Evolutionary conservation across 2,888 invertebrate species (phyloP), one percentile per base, ranked within the genome.

Genomic region (Clostera curtula): DNA sequence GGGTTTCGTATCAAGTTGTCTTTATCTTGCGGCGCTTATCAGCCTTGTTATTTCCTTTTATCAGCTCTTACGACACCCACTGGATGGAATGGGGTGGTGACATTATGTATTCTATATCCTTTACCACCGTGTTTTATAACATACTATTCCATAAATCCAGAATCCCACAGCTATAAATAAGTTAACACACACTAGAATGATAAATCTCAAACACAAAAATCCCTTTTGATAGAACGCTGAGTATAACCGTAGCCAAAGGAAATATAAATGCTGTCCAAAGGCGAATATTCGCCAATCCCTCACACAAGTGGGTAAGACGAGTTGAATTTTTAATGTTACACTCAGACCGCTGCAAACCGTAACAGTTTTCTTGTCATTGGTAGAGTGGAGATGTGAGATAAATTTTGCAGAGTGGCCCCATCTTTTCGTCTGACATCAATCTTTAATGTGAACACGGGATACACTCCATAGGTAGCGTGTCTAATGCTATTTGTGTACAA

Each of bases 351-450:
- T 80, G 80, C 82, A 80, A 77, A 77, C 82, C 83, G 83, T 82
- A 83, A 83, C 83, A 83, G 83, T 83, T 82, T 82, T 82, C 83
- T 83, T 83, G 83, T 83, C 83, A 82, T 83, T 82, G 76, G 74
- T 64, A 58, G 74, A 79, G 76, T 68, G 73, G 76, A 82, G 79
- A 79, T 83, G 83, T 75, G 82, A 77, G 64, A 83, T 83, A 83
- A 82, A 83, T 83, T 82, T 83, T 83, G 82, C 75, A 82, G 80
- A 83, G 83, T 83, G 76, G 83, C 83, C 80, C 83, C 79, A 82
- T 83, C 82, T 82, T 83, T 80, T 79, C 79, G 80, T 68, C 73
- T 75, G 64, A 69, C 75, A 82, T 83, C 69, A 79, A 83, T 82
- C 56, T 77, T 83, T 83, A 74, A 83, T 82, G 76, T 41, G 66